Evolutionary conservation across 2,113 vertebrate species (phyloP).

Genomic region (Mungos mungo): DNA sequence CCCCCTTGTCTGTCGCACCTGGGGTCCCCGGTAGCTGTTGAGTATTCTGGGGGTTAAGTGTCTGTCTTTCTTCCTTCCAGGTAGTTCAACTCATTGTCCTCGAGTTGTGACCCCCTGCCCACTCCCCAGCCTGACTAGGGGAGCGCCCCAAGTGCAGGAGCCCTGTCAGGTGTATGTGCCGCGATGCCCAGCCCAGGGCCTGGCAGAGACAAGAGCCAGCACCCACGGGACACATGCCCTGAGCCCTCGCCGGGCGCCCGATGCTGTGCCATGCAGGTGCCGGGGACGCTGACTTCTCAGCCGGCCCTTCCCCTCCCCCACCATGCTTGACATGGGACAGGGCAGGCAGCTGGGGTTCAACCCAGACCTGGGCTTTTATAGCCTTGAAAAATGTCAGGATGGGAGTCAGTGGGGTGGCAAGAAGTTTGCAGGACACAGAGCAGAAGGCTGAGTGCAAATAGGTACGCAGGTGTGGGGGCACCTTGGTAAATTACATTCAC

Average conservation of each 20-base stretch:
- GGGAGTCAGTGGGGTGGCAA: fast-evolving
- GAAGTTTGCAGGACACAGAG: not conserved
- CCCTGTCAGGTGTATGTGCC: not conserved
- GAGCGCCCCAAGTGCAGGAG: not conserved
- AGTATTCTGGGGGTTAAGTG: too few species aligned
- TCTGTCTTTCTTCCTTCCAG: not conserved
- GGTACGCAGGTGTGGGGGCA: fast-evolving
- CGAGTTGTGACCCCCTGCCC: not conserved
- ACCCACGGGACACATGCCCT: fast-evolving
- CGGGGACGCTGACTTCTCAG: not conserved
- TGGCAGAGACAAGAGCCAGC: not conserved
- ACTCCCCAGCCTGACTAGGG: not conserved
- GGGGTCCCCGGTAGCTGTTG: not conserved
- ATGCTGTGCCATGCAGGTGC: not conserved
- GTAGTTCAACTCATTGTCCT: not conserved
- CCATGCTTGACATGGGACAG: fast-evolving
- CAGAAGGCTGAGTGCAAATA: not conserved
- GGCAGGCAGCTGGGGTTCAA: not conserved
- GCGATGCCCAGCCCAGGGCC: not conserved
- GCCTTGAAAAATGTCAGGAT: not conserved
- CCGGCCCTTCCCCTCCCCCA: not conserved
- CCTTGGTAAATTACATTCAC: not conserved
- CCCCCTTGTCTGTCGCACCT: fast-evolving
- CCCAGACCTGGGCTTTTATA: not conserved
- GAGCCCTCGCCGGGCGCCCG: not conserved